These are phyloP conservation scores for Drosophila lacertosa DNA, from an alignment of 1,140 invertebrate genomes.

Conservation along the genomic window DNA sequence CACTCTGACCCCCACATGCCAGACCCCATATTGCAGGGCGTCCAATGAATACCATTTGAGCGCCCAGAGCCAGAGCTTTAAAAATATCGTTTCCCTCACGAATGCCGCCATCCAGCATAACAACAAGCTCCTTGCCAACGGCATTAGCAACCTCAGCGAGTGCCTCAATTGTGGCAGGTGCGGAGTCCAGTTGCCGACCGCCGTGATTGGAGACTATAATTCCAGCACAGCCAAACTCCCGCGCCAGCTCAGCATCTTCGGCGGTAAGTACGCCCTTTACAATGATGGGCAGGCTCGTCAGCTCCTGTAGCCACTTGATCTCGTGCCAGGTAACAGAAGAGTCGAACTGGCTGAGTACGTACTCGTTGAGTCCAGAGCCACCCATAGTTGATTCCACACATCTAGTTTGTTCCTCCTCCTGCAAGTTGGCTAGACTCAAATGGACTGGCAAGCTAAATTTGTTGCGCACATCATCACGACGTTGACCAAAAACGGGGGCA, in stretches of 20 bases:
- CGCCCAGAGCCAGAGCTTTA: conserved; percentile 95
- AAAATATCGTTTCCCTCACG: conserved; percentile 94
- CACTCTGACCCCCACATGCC: conserved; percentile 90
- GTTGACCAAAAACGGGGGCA: conserved; percentile 87
- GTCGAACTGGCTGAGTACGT: conserved; percentile 91
- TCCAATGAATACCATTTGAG: conserved; percentile 95
- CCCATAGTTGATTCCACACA: conserved; percentile 85
- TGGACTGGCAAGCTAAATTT: conserved; percentile 92
- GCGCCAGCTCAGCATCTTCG: conserved; percentile 93
- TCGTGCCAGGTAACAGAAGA: conserved; percentile 93
- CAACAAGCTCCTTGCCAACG: conserved; percentile 89
- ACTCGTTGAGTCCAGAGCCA: conserved; percentile 90
- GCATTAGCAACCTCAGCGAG: conserved; percentile 92
- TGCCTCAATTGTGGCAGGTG: conserved; percentile 94
- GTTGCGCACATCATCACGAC: conserved; percentile 92
- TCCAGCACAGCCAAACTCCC: conserved; percentile 89
- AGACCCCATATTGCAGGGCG: conserved; percentile 95
- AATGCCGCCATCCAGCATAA: conserved; percentile 96
- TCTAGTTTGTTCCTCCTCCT: conserved; percentile 85
- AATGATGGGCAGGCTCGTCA: conserved; percentile 93
- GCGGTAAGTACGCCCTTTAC: conserved; percentile 95
- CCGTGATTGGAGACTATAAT: conserved; percentile 97
- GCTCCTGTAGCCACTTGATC: conserved; percentile 91
- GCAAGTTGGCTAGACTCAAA: conserved; percentile 90
- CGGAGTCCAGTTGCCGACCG: conserved; percentile 93